Evolutionary conservation across 2,888 invertebrate genomes (phyloP), one percentile per base, ranked within the genome.

Genomic region (Morinoia aosen): DNA sequence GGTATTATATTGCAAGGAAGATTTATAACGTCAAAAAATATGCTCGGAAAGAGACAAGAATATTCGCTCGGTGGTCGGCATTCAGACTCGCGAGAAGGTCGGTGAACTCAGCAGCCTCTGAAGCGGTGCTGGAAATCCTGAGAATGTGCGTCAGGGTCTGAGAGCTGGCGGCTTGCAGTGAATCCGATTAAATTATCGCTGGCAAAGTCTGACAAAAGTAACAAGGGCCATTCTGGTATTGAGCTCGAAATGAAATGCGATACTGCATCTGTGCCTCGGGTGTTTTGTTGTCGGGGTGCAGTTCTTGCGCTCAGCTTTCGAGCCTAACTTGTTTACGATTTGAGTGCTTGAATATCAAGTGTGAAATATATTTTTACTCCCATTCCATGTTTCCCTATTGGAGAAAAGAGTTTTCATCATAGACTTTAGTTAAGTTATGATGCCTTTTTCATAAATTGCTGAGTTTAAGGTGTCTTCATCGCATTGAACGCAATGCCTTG

Each of bases 161-260:
- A 76, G 33, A 33, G 76, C 76, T 33, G 25, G 76, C 10, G 76
- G 76, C 76, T 76, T 76, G 76, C 76, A 76, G 76, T 76, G 76
- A 76, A 76, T 76, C 76, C 76, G 76, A 76, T 76, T 76, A 76
- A 76, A 76, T 76, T 76, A 76, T 76, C 33, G 76, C 76, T 76
- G 76, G 33, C 76, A 76, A 76, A 76, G 76, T 76, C 76, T 33
- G 76, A 76, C 76, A 76, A 76, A 76, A 76, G 76, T 76, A 76
- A 76, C 76, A 76, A 76, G 76, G 76, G 76, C 76, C 76, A 76
- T 76, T 76, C 76, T 33, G 76, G 76, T 76, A 76, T 76, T 76
- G 76, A 76, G 76, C 76, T 76, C 33, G 76, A 76, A 76, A 76
- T 76, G 76, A 76, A 76, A 76, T 76, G 76, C 76, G 76, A 76